Conservation (phyloP, 2,888 invertebrate genomes). For the Altica lythri region DNA sequence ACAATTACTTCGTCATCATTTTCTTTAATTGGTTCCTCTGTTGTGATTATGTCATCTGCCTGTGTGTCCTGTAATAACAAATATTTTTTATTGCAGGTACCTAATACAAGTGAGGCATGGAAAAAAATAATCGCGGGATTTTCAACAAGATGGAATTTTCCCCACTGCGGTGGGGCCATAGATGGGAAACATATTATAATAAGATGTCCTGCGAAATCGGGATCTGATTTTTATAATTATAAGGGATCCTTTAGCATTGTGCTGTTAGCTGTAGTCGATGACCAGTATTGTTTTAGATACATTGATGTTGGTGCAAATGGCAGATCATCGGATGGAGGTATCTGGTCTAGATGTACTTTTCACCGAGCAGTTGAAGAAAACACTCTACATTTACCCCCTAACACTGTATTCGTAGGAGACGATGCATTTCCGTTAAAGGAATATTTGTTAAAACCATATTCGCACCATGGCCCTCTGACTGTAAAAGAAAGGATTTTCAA, state of each 20-base stretch:
- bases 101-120: neutral
- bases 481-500: constrained; percentile 12
- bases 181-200: constrained; percentile 48
- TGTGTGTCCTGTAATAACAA: too few species aligned
- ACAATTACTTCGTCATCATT: too few species aligned
- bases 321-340: constrained; percentile 46
- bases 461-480: constrained; percentile 4
- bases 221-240: constrained; percentile 45
- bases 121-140: neutral
- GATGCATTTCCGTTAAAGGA: constrained; percentile 24
- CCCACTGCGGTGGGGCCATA: constrained; percentile 44
- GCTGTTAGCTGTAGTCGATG: constrained; percentile 49
- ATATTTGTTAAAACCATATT: constrained; percentile 36
- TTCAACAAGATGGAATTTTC: constrained; percentile 35
- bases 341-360: constrained; percentile 35
- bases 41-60: too few species aligned
- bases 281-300: constrained; percentile 49
- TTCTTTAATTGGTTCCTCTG: too few species aligned
- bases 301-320: constrained; percentile 47
- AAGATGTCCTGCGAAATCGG: constrained; percentile 41
- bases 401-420: constrained; percentile 23
- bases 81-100: neutral
- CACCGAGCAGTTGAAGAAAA: constrained; percentile 2
- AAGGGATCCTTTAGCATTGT: constrained; percentile 42
- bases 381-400: neutral